These are phyloP conservation scores for Burhinus oedicnemus DNA, from an alignment of 2,113 vertebrate species.

Conservation along the genomic window DNA sequence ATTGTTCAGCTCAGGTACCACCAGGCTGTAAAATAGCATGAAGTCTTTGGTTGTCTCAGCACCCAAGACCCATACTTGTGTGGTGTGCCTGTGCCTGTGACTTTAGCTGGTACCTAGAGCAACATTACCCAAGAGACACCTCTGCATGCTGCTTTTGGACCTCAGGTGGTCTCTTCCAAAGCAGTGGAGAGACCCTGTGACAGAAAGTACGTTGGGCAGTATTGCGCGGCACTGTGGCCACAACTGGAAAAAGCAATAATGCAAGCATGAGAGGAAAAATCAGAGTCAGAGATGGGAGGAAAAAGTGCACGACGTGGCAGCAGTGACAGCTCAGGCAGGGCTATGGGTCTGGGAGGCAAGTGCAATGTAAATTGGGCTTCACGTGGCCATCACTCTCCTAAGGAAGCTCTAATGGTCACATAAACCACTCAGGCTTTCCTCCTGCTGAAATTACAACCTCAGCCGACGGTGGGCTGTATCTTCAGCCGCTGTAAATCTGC, in stretches of 20 bases:
- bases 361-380: background rate
- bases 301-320: background rate
- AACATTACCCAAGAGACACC: accelerated
- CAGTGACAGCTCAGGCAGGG: background rate
- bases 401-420: background rate
- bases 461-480: background rate
- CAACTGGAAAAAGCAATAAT: background rate
- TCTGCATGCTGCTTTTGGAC: background rate
- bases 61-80: too few relatives aligned
- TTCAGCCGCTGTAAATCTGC: background rate
- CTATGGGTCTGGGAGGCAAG: background rate
- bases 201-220: background rate
- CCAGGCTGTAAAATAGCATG: background rate
- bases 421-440: background rate
- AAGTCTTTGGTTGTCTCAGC: background rate
- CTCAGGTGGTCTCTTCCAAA: background rate
- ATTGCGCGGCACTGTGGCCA: accelerated
- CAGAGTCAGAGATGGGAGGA: background rate
- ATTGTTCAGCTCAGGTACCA: background rate
- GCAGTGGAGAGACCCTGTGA: background rate
- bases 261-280: background rate
- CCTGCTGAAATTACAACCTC: background rate
- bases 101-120: background rate
- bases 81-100: background rate
- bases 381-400: background rate